A percentile compares a stretch with the other conserved stretches of the same genome.
phyloP scores from a whole-genome alignment of 2,113 vertebrate species.

The Poeciliopsis turrubarensis region DNA sequence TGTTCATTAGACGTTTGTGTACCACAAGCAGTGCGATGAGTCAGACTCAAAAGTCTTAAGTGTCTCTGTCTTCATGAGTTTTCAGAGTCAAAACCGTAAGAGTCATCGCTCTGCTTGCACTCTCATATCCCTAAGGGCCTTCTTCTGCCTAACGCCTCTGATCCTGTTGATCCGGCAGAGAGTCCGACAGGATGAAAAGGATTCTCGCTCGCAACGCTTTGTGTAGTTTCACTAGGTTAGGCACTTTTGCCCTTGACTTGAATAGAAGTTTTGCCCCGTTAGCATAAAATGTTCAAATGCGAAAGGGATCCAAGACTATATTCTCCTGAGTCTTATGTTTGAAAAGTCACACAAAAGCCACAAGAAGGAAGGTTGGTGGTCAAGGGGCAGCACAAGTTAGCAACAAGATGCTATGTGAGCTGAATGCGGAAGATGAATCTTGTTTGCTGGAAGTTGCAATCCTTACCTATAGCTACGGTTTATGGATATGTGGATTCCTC shows the following conservation, averaged over 20 bases:
- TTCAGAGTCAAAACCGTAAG: neutral
- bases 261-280: neutral
- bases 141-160: slow-evolving; percentile 2
- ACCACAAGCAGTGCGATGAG: neutral
- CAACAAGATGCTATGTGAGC: neutral
- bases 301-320: neutral
- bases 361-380: neutral
- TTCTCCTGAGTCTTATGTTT: neutral
- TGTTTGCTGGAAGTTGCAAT: neutral
- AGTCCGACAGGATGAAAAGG: slow-evolving; percentile 7
- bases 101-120: neutral
- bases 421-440: neutral
- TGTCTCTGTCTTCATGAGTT: neutral
- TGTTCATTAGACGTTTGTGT: neutral
- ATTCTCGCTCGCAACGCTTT: neutral
- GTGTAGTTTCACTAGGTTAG: neutral
- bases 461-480: neutral
- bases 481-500: neutral
- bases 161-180: slow-evolving; percentile 8
- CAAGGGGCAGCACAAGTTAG: neutral
- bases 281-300: neutral
- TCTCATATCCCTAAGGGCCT: neutral
- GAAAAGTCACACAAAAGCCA: neutral
- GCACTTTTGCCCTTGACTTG: neutral
- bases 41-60: neutral